Evolutionary conservation across 2,113 vertebrate genomes (phyloP), one percentile per base, ranked within the genome.

Genomic region (Triplophysa rosa): DNA sequence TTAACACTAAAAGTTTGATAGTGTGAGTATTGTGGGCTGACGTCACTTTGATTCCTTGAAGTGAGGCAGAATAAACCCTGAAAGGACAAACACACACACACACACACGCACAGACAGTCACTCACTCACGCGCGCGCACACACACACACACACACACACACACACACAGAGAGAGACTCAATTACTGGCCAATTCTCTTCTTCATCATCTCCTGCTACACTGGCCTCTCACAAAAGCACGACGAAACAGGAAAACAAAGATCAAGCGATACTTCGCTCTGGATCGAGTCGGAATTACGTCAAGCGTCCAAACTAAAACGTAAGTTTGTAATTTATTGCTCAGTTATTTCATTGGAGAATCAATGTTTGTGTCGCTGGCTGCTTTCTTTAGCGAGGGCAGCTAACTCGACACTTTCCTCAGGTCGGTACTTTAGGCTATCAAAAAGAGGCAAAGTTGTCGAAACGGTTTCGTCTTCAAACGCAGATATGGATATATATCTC

Each of bases 21-120:
- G 94, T 93, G 94, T 91, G 93, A 91, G 88, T 92, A 90, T 88
- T 90, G 93, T 90, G 86, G 91, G 93, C 88, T 96, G 95, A 97
- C 95, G 96, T 97, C 95, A 96, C 95, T 94, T 91, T 90, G 88
- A 93, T 93, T 95, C 94, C 94, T 95, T 95, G 93, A 96, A 96
- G 93, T 93, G 95, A 93, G 92, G 94, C 95, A 91, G 95, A 93
- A 94, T 91, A 93, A 95, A 93, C 94, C 94, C 92, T 90, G 95
- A 93, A 94, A 93, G 93, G 93, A 94, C 89, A 89, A 91, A 92
- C 89, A 88, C 90, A 88, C 92, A 87, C 84, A 66, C 71, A 85
- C 81, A 83, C 82, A 72, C 78, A 82, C 62, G 67, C 72, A 45
- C 80, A 74, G 59, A 52, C 79, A 63, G 68, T 73, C 85, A 73